phyloP scores from a whole-genome alignment of 2,888 invertebrate genomes.

The Eupithecia abbreviata region DNA sequence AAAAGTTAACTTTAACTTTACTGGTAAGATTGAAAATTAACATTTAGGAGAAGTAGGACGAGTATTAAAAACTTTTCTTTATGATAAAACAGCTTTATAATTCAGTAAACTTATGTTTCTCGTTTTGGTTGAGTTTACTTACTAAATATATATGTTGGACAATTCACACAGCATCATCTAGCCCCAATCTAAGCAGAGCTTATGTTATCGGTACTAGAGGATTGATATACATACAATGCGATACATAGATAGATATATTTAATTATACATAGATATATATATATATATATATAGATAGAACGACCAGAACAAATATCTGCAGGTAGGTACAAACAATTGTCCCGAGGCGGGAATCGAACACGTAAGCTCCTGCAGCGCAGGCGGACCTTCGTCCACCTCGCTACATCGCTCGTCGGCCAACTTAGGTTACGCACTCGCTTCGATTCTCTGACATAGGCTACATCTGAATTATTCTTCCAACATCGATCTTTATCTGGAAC shows the following conservation, averaged over 20 bases:
- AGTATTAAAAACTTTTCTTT: neutral
- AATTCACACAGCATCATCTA: too few species aligned
- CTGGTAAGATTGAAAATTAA: neutral
- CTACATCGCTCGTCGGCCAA: neutral
- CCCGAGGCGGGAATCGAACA: too few species aligned
- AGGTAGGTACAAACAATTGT: too few species aligned
- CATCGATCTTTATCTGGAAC: neutral
- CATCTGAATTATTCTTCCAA: neutral
- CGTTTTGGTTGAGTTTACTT: neutral
- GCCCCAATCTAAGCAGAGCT: too few species aligned
- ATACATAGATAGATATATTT: too few species aligned
- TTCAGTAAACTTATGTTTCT: neutral
- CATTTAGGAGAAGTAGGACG: neutral
- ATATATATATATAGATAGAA: too few species aligned
- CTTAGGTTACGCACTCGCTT: neutral
- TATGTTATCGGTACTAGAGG: too few species aligned
- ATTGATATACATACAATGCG: too few species aligned
- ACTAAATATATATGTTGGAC: neutral
- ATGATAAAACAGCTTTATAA: neutral
- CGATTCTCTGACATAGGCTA: neutral
- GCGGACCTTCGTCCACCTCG: neutral
- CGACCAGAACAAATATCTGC: too few species aligned
- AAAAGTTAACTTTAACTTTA: neutral
- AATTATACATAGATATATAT: too few species aligned
- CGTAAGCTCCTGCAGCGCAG: too few species aligned